These are phyloP conservation scores for Dreissena rostriformis DNA, from an alignment of 1,140 invertebrate species.

Conservation along the genomic window DNA sequence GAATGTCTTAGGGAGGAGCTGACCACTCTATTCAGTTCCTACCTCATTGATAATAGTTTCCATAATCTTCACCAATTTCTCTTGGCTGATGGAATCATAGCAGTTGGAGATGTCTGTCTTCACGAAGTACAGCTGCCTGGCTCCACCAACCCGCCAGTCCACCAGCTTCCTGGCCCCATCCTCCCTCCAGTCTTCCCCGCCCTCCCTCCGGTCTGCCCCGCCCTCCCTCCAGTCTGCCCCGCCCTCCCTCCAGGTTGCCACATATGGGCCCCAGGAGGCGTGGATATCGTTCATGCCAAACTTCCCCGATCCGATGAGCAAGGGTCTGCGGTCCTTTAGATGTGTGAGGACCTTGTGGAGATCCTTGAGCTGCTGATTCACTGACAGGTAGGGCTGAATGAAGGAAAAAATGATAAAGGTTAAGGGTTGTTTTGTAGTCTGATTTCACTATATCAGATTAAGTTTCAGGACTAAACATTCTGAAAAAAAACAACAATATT, in stretches of 20 bases:
- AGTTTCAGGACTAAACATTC: too few species aligned
- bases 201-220: conserved; percentile 16
- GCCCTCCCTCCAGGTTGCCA: conserved; percentile 16
- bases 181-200: too few species aligned
- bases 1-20: too few species aligned
- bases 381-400: conserved; percentile 44
- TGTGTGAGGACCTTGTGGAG: conserved; percentile 59
- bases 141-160: conserved; percentile 18
- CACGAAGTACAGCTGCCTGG: conserved; percentile 66
- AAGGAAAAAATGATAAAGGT: too few species aligned
- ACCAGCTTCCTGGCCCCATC: conserved; percentile 55
- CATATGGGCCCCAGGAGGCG: conserved; percentile 54
- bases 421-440: too few species aligned
- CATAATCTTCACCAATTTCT: conserved; percentile 62
- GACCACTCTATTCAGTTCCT: not conserved
- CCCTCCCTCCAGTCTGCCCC: conserved; percentile 31
- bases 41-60: conserved; percentile 61
- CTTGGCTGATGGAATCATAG: conserved; percentile 67
- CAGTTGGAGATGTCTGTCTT: conserved; percentile 70
- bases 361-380: conserved; percentile 68
- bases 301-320: conserved; percentile 58
- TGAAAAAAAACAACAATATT: too few species aligned
- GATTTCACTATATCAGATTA: too few species aligned
- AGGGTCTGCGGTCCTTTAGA: conserved; percentile 56
- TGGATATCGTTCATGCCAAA: conserved; percentile 72